Base-by-base conservation (phyloP, 2,888 invertebrate species). In the Cosmia pyralina region DNA sequence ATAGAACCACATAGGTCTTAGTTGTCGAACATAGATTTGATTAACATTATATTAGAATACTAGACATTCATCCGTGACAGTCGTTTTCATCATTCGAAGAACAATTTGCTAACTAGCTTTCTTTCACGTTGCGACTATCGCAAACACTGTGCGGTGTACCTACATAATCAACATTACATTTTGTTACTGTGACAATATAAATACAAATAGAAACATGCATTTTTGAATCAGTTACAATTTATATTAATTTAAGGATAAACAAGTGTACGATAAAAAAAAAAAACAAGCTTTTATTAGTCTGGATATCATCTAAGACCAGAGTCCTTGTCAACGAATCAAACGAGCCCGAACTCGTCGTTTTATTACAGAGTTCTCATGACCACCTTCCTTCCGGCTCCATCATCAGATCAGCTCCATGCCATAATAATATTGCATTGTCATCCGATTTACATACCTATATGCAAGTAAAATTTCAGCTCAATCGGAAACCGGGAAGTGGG, bases 31-130 rank as follows among this genome's bases (percentile, higher is more conserved):
- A 82, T 73, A 76, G 73, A 79, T 69, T 81, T 77, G 74, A 79
- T 83, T 73, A 85, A 80, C 68, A 76, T 79, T 85, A 72, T 69
- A 83, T 66, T 83, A 84, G 75, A 85, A 85, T 84, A 85, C 85
- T 82, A 84, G 73, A 86, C 76, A 86, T 85, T 82, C 76, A 79
- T 82, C 68, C 15, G 72, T 78, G 80, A 83, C 73, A 83, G 65
- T 86, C 71, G 75, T 77, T 68, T 69, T 62, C 75, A 79, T 69
- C 79, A 76, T 81, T 75, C 79, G 69, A 82, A 82, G 69, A 76
- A 57, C 81, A 74, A 46, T 57, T 69, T 71, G 74, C 55, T 67
- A 67, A 68, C 81, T 77, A 81, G 63, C 50, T 66, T 71, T 50
- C 69, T 58, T 79, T 82, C 73, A 75, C 60, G 52, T 75, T 85